Percentiles rank a stretch among this genome's conserved stretches.
Conservation (phyloP, 2,888 invertebrate species). For the Thysanoteuthis rhombus region DNA sequence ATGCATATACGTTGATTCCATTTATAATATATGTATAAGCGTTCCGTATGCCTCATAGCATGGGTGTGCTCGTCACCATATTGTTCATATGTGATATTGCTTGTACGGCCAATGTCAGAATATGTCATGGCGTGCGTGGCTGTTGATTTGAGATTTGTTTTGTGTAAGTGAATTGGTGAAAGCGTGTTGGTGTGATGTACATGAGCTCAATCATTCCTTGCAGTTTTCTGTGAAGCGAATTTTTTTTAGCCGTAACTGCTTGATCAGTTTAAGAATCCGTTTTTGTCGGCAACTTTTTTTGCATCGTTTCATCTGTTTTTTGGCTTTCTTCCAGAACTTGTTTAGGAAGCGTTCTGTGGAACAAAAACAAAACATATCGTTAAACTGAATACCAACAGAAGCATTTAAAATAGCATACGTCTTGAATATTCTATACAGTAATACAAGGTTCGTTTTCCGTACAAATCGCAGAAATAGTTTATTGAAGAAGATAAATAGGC, state of each 20-base stretch:
- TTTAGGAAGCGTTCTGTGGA: slow-evolving; percentile 19
- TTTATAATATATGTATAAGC: background rate
- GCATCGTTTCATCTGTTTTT: slow-evolving; percentile 30
- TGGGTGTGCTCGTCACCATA: too few species aligned
- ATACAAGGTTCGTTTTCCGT: too few species aligned
- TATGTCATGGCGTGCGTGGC: background rate
- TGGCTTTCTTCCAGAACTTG: slow-evolving; percentile 12
- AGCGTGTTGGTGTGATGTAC: background rate
- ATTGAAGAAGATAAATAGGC: too few species aligned
- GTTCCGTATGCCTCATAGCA: background rate
- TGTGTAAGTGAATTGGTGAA: background rate
- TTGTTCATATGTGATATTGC: background rate
- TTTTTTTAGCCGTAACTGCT: slow-evolving; percentile 20
- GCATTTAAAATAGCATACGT: too few species aligned
- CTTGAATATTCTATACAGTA: too few species aligned
- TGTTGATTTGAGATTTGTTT: background rate
- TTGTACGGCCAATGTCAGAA: background rate
- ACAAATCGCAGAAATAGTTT: too few species aligned
- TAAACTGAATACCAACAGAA: too few species aligned
- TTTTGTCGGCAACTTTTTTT: slow-evolving; percentile 26
- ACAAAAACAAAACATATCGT: too few species aligned
- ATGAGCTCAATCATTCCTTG: background rate
- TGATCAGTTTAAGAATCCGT: slow-evolving; percentile 14
- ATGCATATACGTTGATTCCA: background rate
- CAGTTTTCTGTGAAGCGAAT: slow-evolving; percentile 29